Evolutionary conservation across 2,888 invertebrate genomes (phyloP).

Genomic region (Timema cristinae): DNA sequence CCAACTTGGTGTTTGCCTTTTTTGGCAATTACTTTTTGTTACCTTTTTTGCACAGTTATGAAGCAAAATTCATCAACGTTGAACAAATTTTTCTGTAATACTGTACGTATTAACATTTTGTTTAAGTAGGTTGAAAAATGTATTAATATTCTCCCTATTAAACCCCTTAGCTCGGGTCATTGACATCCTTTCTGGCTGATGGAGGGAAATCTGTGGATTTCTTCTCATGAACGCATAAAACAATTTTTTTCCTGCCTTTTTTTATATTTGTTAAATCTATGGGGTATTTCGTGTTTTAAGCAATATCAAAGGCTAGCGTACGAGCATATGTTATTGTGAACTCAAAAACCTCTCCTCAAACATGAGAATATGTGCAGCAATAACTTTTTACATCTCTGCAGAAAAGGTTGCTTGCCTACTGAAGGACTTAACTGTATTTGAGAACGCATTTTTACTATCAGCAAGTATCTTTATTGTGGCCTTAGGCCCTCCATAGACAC

Average conservation of each 20-base stretch:
- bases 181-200: constrained; percentile 14
- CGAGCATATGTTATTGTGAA: background rate
- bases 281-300: background rate
- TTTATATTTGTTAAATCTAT: constrained; percentile 8
- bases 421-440: constrained; percentile 8
- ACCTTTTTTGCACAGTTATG: constrained; percentile 12
- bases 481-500: constrained; percentile 14
- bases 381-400: constrained; percentile 1
- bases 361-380: background rate
- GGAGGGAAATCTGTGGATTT: constrained; percentile 1
- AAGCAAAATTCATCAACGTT: constrained; percentile 11
- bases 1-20: constrained; percentile 5
- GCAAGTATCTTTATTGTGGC: constrained; percentile 10
- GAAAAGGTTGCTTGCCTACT: background rate
- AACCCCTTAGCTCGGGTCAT: constrained; percentile 11
- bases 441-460: constrained; percentile 4
- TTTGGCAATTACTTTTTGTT: constrained; percentile 4
- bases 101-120: constrained; percentile 6
- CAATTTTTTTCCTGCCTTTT: constrained; percentile 7
- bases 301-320: background rate
- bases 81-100: constrained; percentile 10
- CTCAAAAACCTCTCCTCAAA: constrained; percentile 10
- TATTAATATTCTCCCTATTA: background rate
- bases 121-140: constrained; percentile 11
- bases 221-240: constrained; percentile 7